Conservation (phyloP, 1,140 invertebrate species). For the Cheumatopsyche charites region DNA sequence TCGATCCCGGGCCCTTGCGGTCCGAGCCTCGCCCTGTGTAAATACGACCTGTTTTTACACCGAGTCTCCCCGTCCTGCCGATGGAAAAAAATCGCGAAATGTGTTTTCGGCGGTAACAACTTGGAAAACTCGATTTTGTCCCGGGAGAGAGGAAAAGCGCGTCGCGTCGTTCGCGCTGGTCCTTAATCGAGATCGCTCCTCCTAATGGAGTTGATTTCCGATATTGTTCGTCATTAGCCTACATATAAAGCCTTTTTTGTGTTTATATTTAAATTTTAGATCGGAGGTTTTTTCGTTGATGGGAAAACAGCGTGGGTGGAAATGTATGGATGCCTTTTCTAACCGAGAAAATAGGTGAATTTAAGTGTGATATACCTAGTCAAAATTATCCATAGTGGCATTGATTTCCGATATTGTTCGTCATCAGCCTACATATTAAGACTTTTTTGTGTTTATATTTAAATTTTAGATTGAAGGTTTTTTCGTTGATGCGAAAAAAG, state of each 20-base stretch:
- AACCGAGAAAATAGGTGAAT: too few species aligned
- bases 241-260: background rate
- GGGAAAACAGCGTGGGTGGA: too few species aligned
- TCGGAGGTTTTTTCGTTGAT: too few species aligned
- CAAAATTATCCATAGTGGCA: too few species aligned
- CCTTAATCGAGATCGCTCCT: constrained; percentile 3
- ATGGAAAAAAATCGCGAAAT: constrained; percentile 8
- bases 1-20: background rate
- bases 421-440: background rate
- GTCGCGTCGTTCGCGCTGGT: too few species aligned
- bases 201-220: constrained; percentile 13
- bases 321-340: too few species aligned
- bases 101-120: constrained; percentile 1
- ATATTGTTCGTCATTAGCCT: background rate
- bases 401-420: constrained; percentile 10
- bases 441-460: too few species aligned
- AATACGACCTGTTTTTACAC: constrained; percentile 10
- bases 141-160: background rate
- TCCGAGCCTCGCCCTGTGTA: constrained; percentile 1
- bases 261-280: too few species aligned
- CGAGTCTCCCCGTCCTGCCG: background rate
- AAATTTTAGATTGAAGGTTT: too few species aligned
- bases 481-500: too few species aligned
- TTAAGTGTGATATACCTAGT: too few species aligned
- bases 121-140: constrained; percentile 12